phyloP scores from a whole-genome alignment of 2,888 invertebrate genomes.

The Noctua janthe region DNA sequence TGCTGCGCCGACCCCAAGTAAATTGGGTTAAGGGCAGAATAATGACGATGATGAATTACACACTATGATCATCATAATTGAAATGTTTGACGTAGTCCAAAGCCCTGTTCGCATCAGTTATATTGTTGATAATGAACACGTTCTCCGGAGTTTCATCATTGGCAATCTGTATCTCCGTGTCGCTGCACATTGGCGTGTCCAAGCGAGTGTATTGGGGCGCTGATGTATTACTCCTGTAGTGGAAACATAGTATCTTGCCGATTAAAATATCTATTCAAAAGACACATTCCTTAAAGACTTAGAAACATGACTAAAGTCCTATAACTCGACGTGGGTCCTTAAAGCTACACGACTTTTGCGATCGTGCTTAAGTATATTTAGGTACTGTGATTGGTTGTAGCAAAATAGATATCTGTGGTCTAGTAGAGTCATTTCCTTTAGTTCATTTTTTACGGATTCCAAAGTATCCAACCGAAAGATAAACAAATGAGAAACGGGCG shows the following conservation, averaged over 20 bases:
- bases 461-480: background rate
- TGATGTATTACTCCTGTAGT: slow-evolving; percentile 68
- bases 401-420: background rate
- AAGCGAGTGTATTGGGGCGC: slow-evolving; percentile 73
- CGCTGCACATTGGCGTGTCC: slow-evolving; percentile 73
- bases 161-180: slow-evolving; percentile 67
- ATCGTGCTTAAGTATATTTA: background rate
- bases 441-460: background rate
- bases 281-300: background rate
- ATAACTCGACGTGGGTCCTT: background rate
- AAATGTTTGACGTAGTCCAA: slow-evolving; percentile 76
- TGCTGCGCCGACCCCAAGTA: background rate
- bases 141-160: slow-evolving; percentile 83
- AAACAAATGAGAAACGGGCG: background rate
- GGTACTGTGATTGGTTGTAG: background rate
- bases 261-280: background rate
- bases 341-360: too few relatives aligned
- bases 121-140: slow-evolving; percentile 91
- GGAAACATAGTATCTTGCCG: background rate
- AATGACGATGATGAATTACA: background rate
- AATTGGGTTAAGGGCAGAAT: background rate
- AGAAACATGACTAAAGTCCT: background rate
- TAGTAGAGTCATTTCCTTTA: background rate
- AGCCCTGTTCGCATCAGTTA: slow-evolving; percentile 88
- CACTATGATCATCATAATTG: slow-evolving; percentile 68